Percentiles rank a stretch among this genome's conserved stretches.
Evolutionary conservation across 2,113 vertebrate genomes (phyloP).

Genomic region (Hydrolagus affinis): DNA sequence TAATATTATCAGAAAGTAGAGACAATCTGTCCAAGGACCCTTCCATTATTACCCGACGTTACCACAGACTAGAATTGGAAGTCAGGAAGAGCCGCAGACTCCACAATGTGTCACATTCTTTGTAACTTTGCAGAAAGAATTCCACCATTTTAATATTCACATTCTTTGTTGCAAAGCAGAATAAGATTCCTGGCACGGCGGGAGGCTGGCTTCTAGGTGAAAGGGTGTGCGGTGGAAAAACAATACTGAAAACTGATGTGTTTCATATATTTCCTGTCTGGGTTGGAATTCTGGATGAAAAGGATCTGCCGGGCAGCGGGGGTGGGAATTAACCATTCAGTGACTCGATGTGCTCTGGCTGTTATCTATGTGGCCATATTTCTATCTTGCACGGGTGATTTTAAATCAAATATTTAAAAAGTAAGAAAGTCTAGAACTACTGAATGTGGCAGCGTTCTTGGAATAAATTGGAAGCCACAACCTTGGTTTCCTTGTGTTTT

Average conservation of each 20-base stretch:
- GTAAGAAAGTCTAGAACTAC: background rate
- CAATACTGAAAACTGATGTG: background rate
- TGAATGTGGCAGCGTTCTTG: background rate
- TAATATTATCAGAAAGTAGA: background rate
- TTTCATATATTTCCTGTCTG: background rate
- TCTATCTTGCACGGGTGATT: no score
- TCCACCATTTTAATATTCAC: background rate
- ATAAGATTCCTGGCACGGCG: background rate
- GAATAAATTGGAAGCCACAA: background rate
- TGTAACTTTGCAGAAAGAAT: background rate
- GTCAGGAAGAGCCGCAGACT: background rate
- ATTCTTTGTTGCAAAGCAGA: background rate
- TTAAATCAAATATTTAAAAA: no score
- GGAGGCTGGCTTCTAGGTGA: background rate
- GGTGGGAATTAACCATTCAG: background rate
- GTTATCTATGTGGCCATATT: background rate
- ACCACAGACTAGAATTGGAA: background rate
- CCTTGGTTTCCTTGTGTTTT: background rate
- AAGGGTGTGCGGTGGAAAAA: background rate
- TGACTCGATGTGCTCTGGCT: background rate
- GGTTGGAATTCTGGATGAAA: background rate
- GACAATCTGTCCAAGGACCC: background rate
- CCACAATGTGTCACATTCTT: background rate
- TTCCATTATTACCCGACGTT: no score
- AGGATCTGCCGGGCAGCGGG: background rate